Percentiles rank a stretch among this genome's conserved stretches.
Conservation (phyloP, 1,140 invertebrate species). For the Drosophila littoralis region DNA sequence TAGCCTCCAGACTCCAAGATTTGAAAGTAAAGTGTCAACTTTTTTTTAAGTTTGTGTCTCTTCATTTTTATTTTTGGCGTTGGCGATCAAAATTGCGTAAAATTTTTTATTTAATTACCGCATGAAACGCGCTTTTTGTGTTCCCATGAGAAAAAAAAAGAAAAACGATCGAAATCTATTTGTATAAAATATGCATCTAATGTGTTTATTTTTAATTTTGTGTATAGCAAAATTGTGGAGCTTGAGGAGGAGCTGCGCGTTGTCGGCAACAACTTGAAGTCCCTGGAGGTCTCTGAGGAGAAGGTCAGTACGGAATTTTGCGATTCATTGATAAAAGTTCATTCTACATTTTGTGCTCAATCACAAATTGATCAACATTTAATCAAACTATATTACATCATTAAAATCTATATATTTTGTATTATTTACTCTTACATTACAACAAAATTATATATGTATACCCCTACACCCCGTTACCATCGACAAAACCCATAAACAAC, state of each 20-base stretch:
- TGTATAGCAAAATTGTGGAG: conserved; percentile 98
- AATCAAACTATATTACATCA: not conserved
- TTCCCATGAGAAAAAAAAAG: conserved; percentile 44
- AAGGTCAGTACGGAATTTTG: conserved; percentile 90
- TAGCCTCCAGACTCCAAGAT: conserved; percentile 30
- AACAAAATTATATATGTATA: conserved; percentile 40
- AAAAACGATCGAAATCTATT: conserved; percentile 21
- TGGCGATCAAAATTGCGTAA: conserved; percentile 31
- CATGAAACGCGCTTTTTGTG: conserved; percentile 39
- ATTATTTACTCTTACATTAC: conserved; percentile 28
- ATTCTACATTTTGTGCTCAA: not conserved
- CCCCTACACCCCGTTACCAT: conserved; percentile 9
- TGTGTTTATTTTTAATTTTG: conserved; percentile 69
- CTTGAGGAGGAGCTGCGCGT: conserved; percentile 99
- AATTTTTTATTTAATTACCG: conserved; percentile 28
- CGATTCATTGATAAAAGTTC: not conserved
- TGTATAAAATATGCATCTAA: conserved; percentile 21
- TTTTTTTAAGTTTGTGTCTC: conserved; percentile 10
- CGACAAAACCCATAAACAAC: conserved; percentile 45
- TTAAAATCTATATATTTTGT: conserved; percentile 16
- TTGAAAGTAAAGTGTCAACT: conserved; percentile 61
- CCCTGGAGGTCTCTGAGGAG: conserved; percentile 99
- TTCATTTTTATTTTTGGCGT: conserved; percentile 23
- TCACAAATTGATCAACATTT: not conserved
- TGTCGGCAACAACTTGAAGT: conserved; percentile 99